Base-by-base conservation (phyloP, 1,140 invertebrate species). In the Belonocnema kinseyi region DNA sequence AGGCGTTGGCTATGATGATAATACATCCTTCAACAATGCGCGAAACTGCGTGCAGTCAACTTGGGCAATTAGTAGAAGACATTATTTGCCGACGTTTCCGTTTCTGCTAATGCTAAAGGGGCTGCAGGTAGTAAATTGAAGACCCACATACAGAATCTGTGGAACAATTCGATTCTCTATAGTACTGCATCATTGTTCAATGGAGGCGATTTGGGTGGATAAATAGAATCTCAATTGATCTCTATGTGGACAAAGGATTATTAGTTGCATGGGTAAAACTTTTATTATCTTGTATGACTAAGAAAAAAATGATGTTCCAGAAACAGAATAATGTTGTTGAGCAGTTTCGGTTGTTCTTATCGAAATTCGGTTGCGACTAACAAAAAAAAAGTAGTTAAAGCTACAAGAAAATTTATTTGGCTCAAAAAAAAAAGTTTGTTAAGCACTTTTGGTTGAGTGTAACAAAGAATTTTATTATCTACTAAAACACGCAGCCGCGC, bases 71-170 rank as follows among this genome's bases (percentile, higher is more conserved):
- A 74, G 73, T 74, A 74, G 19, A 53, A 16, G 26, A 40, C 50
- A 53, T 74, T 53, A 74, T 66, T 66, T 54, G 73, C 16, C 52
- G 13, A 74, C 52, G 73, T 74, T 74, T 74, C 73, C 73, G 50
- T 54, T 74, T 40, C 52, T 74, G 13, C 33, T 21, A 52, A 40
- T 26, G 26, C 73, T 52, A 17, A 54, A 52, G 61, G 61, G 26
- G 26, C 14, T 66, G 5, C 33, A 66, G 33, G 61, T 66, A 66
- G 61, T 66, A 16, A 40, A 8, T 0, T 1, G 26, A 66, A 66
- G 33, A 66, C 40, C 46, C 26, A 6, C 46, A 66, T 66, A 66
- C 7, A 66, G 26, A 26, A 66, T 10, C 40, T 66, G 61, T 66
- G 33, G 33, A 40, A 33, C 61, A 8, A 33, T 66, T 66, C 61